Base-by-base conservation (phyloP, 2,797 vertebrate genomes). In the Prunella strophiata region DNA sequence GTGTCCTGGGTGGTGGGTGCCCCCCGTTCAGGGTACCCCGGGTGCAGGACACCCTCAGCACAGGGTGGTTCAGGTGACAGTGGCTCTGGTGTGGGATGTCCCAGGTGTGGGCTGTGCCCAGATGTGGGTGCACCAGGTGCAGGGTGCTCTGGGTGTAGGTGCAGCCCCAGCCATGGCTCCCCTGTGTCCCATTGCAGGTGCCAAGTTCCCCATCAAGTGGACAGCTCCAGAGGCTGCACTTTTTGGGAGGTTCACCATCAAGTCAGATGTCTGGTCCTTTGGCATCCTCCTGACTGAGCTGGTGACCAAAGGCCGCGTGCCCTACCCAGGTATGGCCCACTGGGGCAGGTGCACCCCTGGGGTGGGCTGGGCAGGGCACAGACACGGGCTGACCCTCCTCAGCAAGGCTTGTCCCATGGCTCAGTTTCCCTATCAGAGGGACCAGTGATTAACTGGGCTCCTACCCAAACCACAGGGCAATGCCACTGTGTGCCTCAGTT, bases 161-260 rank as follows among this genome's bases (percentile, higher is more conserved):
- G 21, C 65, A 48, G 23, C 68, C 62, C 40, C 8, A 7, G 25
- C 14, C 15, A 1, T 1, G 30, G 11, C 36, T 77, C 51, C 26
- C 48, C 38, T 9, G 3, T 30, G 16, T 45, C 51, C 51, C 55
- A 14, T 20, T 12, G 27, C 97, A 99, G 99, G 99, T 71, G 98
- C 99, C 67, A 99, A 99, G 97, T 99, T 99, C 92, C 99, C 99
- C 68, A 99, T 99, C 97, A 99, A 99, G 97, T 99, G 99, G 99
- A 99, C 99, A 0, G 99, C 99, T 45, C 99, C 99, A 1, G 99
- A 99, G 97, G 99, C 99, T 1, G 99, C 99, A 0, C 98, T 99
- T 47, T 99, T 98, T 18, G 99, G 99, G 86, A 99, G 97, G 96
- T 99, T 99, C 96, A 99, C 99, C 97, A 99, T 99, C 98, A 99